Conservation (phyloP, 2,113 vertebrate species). For the Sminthopsis crassicaudata region DNA sequence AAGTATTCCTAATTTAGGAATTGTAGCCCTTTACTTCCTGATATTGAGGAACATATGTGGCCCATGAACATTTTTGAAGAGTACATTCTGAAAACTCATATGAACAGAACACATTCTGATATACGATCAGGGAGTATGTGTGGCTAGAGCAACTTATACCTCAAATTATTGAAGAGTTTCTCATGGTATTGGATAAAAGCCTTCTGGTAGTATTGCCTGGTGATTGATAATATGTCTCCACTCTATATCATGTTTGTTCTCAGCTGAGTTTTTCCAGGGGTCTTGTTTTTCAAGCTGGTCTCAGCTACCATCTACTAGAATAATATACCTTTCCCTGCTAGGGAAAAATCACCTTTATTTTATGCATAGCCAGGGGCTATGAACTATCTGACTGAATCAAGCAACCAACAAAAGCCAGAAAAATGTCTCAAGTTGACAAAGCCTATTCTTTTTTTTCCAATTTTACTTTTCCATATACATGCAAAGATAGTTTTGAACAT, state of each 20-base stretch:
- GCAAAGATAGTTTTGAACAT: too few species aligned
- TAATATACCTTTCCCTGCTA: not conserved
- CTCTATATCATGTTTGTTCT: not conserved
- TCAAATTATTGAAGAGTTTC: not conserved
- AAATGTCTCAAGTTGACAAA: not conserved
- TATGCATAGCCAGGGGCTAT: not conserved
- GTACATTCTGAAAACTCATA: not conserved
- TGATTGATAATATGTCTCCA: not conserved
- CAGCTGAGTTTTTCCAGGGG: not conserved
- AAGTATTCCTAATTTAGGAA: not conserved
- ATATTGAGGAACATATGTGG: not conserved
- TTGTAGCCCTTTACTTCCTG: not conserved
- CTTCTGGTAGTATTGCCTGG: not conserved
- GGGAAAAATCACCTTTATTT: not conserved
- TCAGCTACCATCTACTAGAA: not conserved
- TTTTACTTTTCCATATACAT: too few species aligned
- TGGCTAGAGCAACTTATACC: not conserved
- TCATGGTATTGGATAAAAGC: not conserved
- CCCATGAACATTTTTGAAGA: not conserved
- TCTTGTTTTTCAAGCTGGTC: not conserved
- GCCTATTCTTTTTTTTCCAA: not conserved
- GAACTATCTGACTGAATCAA: not conserved
- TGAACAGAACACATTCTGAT: not conserved
- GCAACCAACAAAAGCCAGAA: not conserved
- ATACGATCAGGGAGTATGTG: not conserved